phyloP scores from a whole-genome alignment of 2,113 vertebrate species.

The Macquaria australasica region DNA sequence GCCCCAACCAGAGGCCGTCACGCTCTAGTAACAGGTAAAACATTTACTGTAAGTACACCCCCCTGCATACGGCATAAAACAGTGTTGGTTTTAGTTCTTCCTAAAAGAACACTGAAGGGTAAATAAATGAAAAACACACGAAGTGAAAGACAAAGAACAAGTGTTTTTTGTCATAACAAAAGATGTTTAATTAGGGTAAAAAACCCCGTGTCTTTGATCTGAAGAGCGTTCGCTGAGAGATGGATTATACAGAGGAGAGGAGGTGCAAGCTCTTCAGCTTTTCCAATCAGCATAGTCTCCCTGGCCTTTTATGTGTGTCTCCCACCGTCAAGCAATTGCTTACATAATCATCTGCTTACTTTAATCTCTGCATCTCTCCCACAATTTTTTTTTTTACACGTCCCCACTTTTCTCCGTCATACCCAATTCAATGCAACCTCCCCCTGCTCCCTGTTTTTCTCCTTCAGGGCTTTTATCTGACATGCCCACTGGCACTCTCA shows the following conservation, averaged over 20 bases:
- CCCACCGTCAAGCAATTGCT: slow-evolving; percentile 55
- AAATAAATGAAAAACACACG: slow-evolving; percentile 29
- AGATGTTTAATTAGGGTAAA: slow-evolving; percentile 61
- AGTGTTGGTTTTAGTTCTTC: neutral
- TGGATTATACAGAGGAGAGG: slow-evolving; percentile 49
- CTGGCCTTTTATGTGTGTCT: slow-evolving; percentile 58
- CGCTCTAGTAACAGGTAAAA: slow-evolving; percentile 35
- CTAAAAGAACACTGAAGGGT: neutral
- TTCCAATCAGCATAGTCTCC: slow-evolving; percentile 56
- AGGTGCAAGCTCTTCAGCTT: slow-evolving; percentile 58
- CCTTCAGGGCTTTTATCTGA: slow-evolving; percentile 69
- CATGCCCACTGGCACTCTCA: slow-evolving; percentile 61
- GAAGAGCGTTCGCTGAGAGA: slow-evolving; percentile 44
- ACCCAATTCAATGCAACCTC: slow-evolving; percentile 27
- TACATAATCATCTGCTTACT: slow-evolving; percentile 70
- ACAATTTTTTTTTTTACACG: slow-evolving; percentile 36
- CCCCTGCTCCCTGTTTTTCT: slow-evolving; percentile 49
- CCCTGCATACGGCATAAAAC: neutral
- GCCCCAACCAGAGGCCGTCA: slow-evolving; percentile 30
- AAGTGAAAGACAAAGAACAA: slow-evolving; percentile 34
- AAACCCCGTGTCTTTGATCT: slow-evolving; percentile 57
- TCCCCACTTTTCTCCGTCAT: neutral
- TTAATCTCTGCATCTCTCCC: slow-evolving; percentile 54
- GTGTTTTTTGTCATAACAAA: slow-evolving; percentile 26
- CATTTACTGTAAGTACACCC: neutral